phyloP scores from a whole-genome alignment of 2,888 invertebrate genomes.

The Pelosia muscerda region DNA sequence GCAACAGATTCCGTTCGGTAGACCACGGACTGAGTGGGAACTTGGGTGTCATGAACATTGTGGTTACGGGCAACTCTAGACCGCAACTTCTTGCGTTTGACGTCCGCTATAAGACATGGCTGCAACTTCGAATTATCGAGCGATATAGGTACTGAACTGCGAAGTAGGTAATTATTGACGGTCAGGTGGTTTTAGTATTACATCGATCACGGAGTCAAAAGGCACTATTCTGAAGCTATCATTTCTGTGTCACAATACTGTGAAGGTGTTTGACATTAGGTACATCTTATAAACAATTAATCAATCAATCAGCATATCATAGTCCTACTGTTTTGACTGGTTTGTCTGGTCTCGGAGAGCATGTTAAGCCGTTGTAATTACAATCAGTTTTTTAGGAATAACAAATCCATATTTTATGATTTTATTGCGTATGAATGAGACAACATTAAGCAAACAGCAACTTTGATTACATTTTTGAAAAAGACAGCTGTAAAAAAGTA shows the following conservation, averaged over 20 bases:
- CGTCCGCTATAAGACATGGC: constrained; percentile 37
- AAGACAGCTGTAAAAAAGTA: no score
- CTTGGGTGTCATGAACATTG: constrained; percentile 42
- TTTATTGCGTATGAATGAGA: no score
- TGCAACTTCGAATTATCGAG: constrained; percentile 18
- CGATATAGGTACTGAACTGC: neutral
- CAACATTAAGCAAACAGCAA: no score
- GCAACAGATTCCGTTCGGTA: constrained; percentile 15
- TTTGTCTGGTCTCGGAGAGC: no score
- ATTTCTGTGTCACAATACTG: neutral
- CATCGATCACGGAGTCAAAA: neutral
- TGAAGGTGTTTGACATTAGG: neutral
- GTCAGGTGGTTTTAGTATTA: neutral
- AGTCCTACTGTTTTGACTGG: no score
- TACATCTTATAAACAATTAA: no score
- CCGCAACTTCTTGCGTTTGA: constrained; percentile 55
- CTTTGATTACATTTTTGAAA: no score
- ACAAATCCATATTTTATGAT: no score
- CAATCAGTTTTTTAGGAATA: no score
- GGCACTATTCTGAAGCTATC: neutral
- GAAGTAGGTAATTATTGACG: neutral
- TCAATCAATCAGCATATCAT: no score
- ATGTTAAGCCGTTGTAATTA: no score
- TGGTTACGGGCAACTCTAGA: constrained; percentile 38
- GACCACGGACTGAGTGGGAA: constrained; percentile 11